Conservation (phyloP, 2,113 vertebrate genomes). For the Petrocephalus microphthalmus region DNA sequence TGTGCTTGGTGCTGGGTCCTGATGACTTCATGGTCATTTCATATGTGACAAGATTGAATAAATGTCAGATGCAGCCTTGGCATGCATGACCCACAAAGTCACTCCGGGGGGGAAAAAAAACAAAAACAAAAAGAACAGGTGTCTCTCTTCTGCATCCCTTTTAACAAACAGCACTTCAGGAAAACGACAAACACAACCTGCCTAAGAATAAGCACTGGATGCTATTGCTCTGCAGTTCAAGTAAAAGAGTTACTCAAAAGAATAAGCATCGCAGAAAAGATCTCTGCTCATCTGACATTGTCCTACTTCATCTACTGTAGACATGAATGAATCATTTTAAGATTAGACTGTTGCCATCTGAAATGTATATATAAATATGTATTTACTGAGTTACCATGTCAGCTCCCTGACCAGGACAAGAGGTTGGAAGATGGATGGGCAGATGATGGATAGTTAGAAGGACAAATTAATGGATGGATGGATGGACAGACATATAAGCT, state of each 20-base stretch:
- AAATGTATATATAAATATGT: slow-evolving; percentile 50
- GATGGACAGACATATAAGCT: background rate
- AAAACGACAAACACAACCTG: slow-evolving; percentile 43
- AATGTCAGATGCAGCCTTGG: slow-evolving; percentile 95
- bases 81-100: slow-evolving; percentile 98
- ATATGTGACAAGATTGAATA: slow-evolving; percentile 89
- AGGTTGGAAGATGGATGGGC: background rate
- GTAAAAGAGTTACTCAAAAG: background rate
- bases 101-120: slow-evolving; percentile 99
- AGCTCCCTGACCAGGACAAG: slow-evolving; percentile 40
- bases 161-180: slow-evolving; percentile 74
- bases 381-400: slow-evolving; percentile 60
- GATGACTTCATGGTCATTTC: slow-evolving; percentile 95
- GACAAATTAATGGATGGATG: no score
- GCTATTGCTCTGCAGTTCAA: background rate
- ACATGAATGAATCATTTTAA: background rate
- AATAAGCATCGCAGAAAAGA: background rate
- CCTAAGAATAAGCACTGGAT: background rate
- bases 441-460: slow-evolving; percentile 32
- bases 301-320: background rate
- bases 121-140: background rate
- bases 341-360: slow-evolving; percentile 39
- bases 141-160: slow-evolving; percentile 94
- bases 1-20: slow-evolving; percentile 84
- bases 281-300: background rate